These are phyloP conservation scores for Leptopterna dolabrata DNA, from an alignment of 2,888 invertebrate species.

Conservation along the genomic window DNA sequence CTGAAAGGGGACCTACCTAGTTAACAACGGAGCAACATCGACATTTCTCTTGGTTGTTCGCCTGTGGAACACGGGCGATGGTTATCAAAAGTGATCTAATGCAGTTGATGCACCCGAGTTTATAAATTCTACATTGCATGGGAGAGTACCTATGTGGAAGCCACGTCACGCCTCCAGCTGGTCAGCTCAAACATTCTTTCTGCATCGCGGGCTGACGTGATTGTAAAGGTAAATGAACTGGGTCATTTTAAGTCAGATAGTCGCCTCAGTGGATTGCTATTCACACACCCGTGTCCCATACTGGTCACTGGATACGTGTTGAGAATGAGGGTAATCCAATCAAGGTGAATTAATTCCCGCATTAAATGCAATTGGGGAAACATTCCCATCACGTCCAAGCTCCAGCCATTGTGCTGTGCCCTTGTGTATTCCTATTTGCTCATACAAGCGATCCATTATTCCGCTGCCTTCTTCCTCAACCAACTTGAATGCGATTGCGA, in stretches of 20 bases:
- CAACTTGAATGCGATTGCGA: neutral
- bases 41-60: too few relatives aligned
- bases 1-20: too few relatives aligned
- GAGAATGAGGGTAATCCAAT: conserved; percentile 33
- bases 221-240: neutral
- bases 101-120: too few relatives aligned
- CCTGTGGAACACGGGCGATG: too few relatives aligned
- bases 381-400: conserved; percentile 13
- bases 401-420: neutral
- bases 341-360: conserved; percentile 14
- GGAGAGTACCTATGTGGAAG: neutral
- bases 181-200: neutral
- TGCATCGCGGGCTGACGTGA: neutral
- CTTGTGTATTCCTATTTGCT: neutral
- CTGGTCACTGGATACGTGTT: neutral
- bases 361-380: conserved; percentile 13
- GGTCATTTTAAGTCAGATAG: neutral
- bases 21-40: too few relatives aligned
- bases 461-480: neutral
- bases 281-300: neutral
- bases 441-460: neutral
- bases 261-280: neutral
- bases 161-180: neutral
- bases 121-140: too few relatives aligned
- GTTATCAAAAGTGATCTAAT: too few relatives aligned